Percentiles rank a stretch among this genome's conserved stretches.
phyloP scores from a whole-genome alignment of 2,113 vertebrate genomes.

The Puntigrus tetrazona region DNA sequence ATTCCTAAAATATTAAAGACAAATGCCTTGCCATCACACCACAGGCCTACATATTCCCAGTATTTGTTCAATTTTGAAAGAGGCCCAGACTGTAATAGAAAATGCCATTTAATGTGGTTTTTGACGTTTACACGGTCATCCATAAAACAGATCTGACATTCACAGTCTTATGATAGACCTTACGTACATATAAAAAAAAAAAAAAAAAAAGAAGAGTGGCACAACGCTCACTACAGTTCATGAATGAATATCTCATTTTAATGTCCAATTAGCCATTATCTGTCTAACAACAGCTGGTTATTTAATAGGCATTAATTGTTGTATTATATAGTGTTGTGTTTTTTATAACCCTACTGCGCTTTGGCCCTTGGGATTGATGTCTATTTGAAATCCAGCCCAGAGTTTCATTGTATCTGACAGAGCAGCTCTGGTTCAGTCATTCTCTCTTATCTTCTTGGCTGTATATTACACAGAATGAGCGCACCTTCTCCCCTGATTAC shows the following conservation, averaged over 20 bases:
- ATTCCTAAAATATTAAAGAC: neutral
- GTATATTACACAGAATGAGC: conserved; percentile 54
- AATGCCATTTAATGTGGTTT: too few relatives aligned
- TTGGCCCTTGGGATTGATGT: neutral
- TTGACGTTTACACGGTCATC: neutral
- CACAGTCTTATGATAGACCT: neutral
- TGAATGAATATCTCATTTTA: neutral
- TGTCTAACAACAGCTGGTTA: neutral
- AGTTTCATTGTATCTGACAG: neutral
- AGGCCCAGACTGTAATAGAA: neutral
- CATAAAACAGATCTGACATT: neutral
- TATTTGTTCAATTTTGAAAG: neutral
- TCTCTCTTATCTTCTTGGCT: conserved; percentile 10
- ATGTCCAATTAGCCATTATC: conserved; percentile 4
- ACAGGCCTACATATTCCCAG: neutral
- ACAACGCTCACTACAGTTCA: neutral
- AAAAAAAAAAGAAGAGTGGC: neutral
- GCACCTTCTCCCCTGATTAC: conserved; percentile 57
- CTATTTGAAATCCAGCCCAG: neutral
- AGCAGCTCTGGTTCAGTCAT: neutral
- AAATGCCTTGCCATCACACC: neutral
- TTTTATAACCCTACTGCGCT: neutral
- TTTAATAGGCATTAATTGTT: neutral
- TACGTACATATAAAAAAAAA: neutral
- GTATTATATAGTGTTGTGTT: neutral